phyloP scores from a whole-genome alignment of 2,113 vertebrate genomes.

The Columba janthina region DNA sequence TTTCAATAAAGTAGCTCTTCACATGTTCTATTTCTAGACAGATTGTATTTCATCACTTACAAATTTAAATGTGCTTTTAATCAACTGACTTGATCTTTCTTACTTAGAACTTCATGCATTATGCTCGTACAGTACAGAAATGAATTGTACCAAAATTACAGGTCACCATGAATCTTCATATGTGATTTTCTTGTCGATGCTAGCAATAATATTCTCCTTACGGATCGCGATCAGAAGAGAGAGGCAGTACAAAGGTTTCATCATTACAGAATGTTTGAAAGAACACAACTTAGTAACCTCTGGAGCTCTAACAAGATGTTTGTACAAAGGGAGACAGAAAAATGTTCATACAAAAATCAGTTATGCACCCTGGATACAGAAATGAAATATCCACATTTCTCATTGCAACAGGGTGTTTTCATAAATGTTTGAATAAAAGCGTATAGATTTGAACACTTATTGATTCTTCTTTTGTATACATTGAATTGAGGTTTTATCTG shows the following conservation, averaged over 20 bases:
- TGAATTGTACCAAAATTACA: not conserved
- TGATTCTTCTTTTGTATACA: not conserved
- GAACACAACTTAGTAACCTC: not conserved
- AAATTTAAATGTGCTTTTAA: not conserved
- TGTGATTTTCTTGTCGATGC: not conserved
- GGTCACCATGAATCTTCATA: not conserved
- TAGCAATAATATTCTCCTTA: not conserved
- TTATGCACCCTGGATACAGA: not conserved
- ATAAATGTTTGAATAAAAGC: not conserved
- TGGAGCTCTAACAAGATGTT: not conserved
- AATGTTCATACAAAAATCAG: not conserved
- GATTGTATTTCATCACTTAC: not conserved
- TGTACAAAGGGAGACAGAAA: not conserved
- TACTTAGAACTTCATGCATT: not conserved
- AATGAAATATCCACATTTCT: not conserved
- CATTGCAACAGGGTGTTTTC: not conserved
- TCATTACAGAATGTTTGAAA: not conserved
- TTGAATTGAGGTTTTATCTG: not conserved
- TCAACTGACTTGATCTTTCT: not conserved
- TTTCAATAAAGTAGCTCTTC: not conserved
- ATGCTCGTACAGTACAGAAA: not conserved
- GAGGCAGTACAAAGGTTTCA: not conserved
- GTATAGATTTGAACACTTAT: not conserved
- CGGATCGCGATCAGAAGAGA: fast-evolving
- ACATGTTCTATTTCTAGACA: fast-evolving